A percentile compares a stretch with the other conserved stretches of the same genome.
Conservation (phyloP, 2,888 invertebrate species). For the Adelognathus sp. region DNA sequence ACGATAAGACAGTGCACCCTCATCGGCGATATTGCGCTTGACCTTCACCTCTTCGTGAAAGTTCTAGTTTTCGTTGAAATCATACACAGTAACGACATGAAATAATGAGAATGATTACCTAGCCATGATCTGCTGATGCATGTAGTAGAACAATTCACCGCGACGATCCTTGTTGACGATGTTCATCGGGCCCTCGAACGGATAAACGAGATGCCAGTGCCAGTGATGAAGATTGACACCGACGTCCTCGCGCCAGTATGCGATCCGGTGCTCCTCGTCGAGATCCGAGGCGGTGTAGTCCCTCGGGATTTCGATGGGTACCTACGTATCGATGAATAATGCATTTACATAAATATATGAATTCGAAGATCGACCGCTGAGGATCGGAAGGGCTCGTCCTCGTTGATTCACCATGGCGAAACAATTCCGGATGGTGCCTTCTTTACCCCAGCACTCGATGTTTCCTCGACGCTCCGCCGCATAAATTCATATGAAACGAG, state of each 20-base stretch:
- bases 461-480: neutral
- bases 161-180: constrained; percentile 89
- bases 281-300: constrained; percentile 89
- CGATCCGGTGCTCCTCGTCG: constrained; percentile 90
- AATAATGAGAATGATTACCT: constrained; percentile 77
- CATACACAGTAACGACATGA: neutral
- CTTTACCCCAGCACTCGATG: too few relatives aligned
- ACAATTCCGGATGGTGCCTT: too few relatives aligned
- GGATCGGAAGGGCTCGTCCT: too few relatives aligned
- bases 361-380: neutral
- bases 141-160: constrained; percentile 91
- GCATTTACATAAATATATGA: neutral
- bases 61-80: too few relatives aligned
- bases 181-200: constrained; percentile 85
- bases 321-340: constrained; percentile 77
- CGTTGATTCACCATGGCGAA: too few relatives aligned
- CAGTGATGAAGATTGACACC: constrained; percentile 94
- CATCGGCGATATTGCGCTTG: too few relatives aligned
- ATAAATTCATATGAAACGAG: neutral
- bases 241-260: constrained; percentile 93
- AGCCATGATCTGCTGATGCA: constrained; percentile 88
- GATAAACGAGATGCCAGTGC: constrained; percentile 96
- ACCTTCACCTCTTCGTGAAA: too few relatives aligned
- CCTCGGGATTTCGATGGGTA: constrained; percentile 86
- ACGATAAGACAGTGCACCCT: too few relatives aligned